These are phyloP conservation scores for Aldabrachelys gigantea DNA, from an alignment of 2,113 vertebrate species.

Conservation along the genomic window DNA sequence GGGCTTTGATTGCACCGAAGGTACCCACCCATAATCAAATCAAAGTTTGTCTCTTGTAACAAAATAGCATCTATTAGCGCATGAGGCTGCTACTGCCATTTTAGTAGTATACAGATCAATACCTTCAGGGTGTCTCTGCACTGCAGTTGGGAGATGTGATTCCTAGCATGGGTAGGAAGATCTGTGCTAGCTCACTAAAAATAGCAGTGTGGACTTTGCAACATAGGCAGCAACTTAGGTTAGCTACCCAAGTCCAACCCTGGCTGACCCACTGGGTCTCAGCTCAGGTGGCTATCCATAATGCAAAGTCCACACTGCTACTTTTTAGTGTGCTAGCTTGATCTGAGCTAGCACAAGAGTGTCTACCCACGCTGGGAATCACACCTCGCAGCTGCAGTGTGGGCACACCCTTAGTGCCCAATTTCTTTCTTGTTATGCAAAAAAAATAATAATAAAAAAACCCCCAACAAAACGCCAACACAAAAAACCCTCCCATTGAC, in stretches of 20 bases:
- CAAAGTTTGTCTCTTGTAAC: constrained; percentile 45
- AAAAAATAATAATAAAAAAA: background rate
- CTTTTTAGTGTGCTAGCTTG: background rate
- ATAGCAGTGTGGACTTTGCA: background rate
- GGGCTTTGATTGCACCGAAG: constrained; percentile 26
- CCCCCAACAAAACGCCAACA: too few relatives aligned
- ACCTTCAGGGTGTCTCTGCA: background rate
- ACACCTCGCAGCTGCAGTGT: background rate
- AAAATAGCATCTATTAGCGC: constrained; percentile 21
- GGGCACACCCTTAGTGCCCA: background rate
- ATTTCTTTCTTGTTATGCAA: constrained; percentile 15
- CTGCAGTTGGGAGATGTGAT: background rate
- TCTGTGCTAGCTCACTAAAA: background rate
- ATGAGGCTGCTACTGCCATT: constrained; percentile 29
- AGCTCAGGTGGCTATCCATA: background rate
- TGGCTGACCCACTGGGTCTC: background rate
- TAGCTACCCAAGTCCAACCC: background rate
- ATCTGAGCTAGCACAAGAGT: too few relatives aligned
- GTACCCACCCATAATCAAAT: constrained; percentile 31
- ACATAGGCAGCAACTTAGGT: background rate
- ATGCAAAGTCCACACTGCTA: background rate
- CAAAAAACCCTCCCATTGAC: background rate
- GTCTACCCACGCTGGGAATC: background rate
- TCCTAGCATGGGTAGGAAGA: background rate
- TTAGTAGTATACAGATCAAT: constrained; percentile 53